Evolutionary conservation across 1,140 invertebrate species (phyloP), one percentile per base, ranked within the genome.

Genomic region (Pachypeltis micranthus): DNA sequence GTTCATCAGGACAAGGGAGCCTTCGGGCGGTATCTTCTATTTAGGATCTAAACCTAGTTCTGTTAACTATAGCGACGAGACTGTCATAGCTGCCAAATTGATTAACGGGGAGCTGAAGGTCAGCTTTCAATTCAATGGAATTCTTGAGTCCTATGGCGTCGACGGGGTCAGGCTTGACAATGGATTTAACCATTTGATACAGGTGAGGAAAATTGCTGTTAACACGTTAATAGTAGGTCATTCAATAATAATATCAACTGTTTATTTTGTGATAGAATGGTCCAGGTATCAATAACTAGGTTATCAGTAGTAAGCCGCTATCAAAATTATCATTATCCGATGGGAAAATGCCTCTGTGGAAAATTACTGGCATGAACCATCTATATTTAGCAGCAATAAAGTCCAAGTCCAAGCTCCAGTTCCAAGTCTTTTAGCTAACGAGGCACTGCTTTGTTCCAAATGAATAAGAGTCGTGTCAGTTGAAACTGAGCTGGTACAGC

Each of bases 1-100:
- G 85, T 93, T 96, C 72, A 84, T 96, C 51, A 79, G 90, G 28
- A 96, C 93, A 0, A 78, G 91, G 44, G 84, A 94, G 72, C 77
- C 82, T 2, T 79, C 81, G 2, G 92, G 93, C 1, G 84, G 91
- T 65, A 87, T 96, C 55, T 92, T 96, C 73, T 93, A 93, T 74
- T 73, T 96, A 25, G 93, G 93, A 16, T 86, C 86, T 12, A 79
- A 82, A 68, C 78, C 82, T 1, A 77, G 69, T 61, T 64, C 70
- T 0, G 72, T 68, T 14, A 75, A 29, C 28, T 66, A 72, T 69
- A 75, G 73, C 62, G 82, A 85, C 27, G 83, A 84, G 69, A 85
- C 86, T 0, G 85, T 85, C 69, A 85, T 93, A 58, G 82, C 85
- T 16, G 88, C 87, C 0, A 84, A 88, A 67, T 71, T 94, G 28